Evolutionary conservation across 2,888 invertebrate species (phyloP), one percentile per base, ranked within the genome.

Genomic region (Rhagophthalmus giganteus): DNA sequence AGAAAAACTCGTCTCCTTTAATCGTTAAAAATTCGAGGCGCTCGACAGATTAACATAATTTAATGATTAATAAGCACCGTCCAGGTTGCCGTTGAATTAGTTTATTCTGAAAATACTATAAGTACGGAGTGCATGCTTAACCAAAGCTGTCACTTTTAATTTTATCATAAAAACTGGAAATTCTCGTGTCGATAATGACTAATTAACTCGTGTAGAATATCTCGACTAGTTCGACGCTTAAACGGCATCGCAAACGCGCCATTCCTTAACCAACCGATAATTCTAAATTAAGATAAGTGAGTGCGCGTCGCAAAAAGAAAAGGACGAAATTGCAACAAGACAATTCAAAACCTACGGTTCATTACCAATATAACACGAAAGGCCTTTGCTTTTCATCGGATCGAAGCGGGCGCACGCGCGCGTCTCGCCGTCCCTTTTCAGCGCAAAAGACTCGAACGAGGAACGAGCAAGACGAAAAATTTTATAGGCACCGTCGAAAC

Each of bases 271-370:
- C n/a, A n/a, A n/a, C n/a, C n/a, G n/a, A 53, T 53, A 53, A 53
- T 53, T 53, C 30, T 53, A 53, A 53, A 53, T 53, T 53, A 53
- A 53, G 53, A 53, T 48, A 48, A 41, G 42, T 53, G 48, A 47
- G 38, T 37, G 13, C n/a, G n/a, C n/a, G n/a, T n/a, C n/a, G n/a
- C 32, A 48, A 48, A 53, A 47, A 27, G 42, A 41, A 50, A 38
- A 54, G 15, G 15, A 56, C 47, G 50, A 54, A 54, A 51, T 59
- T 33, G 49, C 56, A 56, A 59, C 57, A 57, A 61, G 59, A 59
- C 61, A 58, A 61, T 61, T 58, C 58, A 39, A 54, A 58, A 55
- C 59, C 57, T 55, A 61, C 61, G 52, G 59, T 61, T 59, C 61
- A 58, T 61, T 61, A 61, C 59, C 58, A 55, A 44, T 55, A 49